These are phyloP conservation scores for Diarsia brunnea DNA, from an alignment of 2,888 invertebrate genomes.

Conservation along the genomic window DNA sequence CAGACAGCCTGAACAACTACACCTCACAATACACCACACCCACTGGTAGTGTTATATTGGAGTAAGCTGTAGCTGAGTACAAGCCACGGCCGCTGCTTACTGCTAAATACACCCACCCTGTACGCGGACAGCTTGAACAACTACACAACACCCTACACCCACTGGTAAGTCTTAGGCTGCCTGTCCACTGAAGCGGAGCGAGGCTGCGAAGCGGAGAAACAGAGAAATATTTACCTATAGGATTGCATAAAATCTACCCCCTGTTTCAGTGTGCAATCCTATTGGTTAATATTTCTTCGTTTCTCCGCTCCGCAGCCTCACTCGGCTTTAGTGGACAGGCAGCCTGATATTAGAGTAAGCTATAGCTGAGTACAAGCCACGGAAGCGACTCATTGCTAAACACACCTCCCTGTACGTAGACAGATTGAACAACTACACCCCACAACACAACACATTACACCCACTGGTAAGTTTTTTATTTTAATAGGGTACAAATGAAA, in stretches of 20 bases:
- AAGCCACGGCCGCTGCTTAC: conserved; percentile 84
- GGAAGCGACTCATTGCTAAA: conserved; percentile 85
- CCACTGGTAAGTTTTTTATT: conserved; percentile 20
- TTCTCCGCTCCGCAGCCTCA: too few relatives aligned
- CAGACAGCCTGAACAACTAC: conserved; percentile 85
- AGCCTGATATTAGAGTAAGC: neutral
- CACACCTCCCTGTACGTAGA: conserved; percentile 85
- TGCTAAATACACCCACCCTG: conserved; percentile 84
- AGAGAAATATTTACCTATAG: too few relatives aligned
- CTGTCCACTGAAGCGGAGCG: too few relatives aligned
- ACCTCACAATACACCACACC: conserved; percentile 66
- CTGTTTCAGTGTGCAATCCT: too few relatives aligned
- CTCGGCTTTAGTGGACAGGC: too few relatives aligned
- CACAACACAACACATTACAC: conserved; percentile 68
- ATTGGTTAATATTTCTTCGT: too few relatives aligned
- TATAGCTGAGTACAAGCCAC: conserved; percentile 77
- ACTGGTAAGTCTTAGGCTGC: conserved; percentile 30
- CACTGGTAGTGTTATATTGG: conserved; percentile 17
- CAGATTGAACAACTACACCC: conserved; percentile 81
- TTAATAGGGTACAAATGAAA: too few relatives aligned
- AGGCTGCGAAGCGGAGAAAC: too few relatives aligned
- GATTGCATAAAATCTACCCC: too few relatives aligned
- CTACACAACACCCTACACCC: conserved; percentile 62
- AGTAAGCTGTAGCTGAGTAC: conserved; percentile 71
- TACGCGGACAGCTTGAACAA: conserved; percentile 87